Base-by-base conservation (phyloP, 2,888 invertebrate species). In the Acholoe squamosa region DNA sequence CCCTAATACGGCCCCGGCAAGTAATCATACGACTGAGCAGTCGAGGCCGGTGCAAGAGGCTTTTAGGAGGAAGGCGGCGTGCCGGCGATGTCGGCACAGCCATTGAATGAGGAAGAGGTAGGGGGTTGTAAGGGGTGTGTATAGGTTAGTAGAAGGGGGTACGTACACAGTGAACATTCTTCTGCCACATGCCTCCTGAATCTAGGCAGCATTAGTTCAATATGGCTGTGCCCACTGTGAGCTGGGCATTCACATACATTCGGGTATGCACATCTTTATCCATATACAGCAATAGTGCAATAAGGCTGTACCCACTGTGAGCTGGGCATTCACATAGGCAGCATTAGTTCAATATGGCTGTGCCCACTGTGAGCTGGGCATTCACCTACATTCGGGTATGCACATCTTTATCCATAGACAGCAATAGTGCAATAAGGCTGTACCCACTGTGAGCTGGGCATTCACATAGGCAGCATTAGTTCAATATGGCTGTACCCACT, bases 301-400 rank as follows among this genome's bases (percentile, higher is more conserved):
- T 10, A 3, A 43, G 43, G 5, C 43, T 43, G 43, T 10, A 43
- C 43, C 43, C 43, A 43, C 43, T n/a, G n/a, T n/a, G n/a, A n/a
- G n/a, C n/a, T n/a, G n/a, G n/a, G n/a, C n/a, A n/a, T n/a, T n/a
- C n/a, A n/a, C n/a, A n/a, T 43, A 43, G 80, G 16, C 80, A 34
- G 80, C 80, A 80, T 80, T 80, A 80, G 80, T 80, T 80, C 80
- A 80, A 80, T 80, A 80, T 22, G n/a, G 43, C 80, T n/a, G 34
- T 80, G 34, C 80, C 80, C 43, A 34, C 19, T 33, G 80, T n/a
- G 80, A 34, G n/a, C 34, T 19, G 7, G 34, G 43, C 80, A 34
- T 80, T 43, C 3, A 43, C 80, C 34, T 80, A 19, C 80, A 80
- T 80, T n/a, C 80, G 34, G 80, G 80, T 71, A 71, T 61, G 12